Evolutionary conservation across 2,797 vertebrate genomes (phyloP), one percentile per base, ranked within the genome.

Genomic region (Pangasius krempfi): DNA sequence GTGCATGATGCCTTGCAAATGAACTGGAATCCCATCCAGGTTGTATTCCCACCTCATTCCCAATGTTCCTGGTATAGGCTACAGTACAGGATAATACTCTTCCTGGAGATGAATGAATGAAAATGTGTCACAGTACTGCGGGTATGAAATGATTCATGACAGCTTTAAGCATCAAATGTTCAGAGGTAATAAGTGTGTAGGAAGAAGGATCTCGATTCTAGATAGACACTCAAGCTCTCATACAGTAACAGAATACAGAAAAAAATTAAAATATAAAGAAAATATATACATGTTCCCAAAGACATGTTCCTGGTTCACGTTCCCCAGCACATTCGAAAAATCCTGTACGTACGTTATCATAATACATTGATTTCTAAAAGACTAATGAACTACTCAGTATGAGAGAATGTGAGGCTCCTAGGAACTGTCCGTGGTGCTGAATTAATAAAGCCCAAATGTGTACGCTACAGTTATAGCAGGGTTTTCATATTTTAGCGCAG

Each of bases 351-450:
- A 5, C 5, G 6, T 62, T 44, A 82, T n/a, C 54, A 81, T 81
- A 60, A 81, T 40, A 82, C 37, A 18, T 1, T 1, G 12, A 62
- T 40, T 44, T 6, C 37, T 44, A 62, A 82, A 82, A 82, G 22
- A 16, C 58, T 50, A 84, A 66, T 66, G 37, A 50, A 50, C 81
- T 20, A 18, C 60, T 66, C 60, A 10, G 60, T n/a, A 84, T 66
- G 81, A 84, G 60, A 68, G n/a, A 18, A 64, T n/a, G 64, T 0
- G 56, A 75, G 85, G n/a, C 56, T 40, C 56, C 87, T 84, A 60
- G 22, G 92, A 93, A 90, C 94, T 95, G 92, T 95, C 94, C 93
- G 0, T 87, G 93, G 94, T 94, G 89, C 95, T 95, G 94, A 95
- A 94, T 87, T 80, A n/a, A 62, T 68, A 47, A 76, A 86, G 58